These are phyloP conservation scores for Ifrita kowaldi DNA, from an alignment of 2,113 vertebrate genomes.

Conservation along the genomic window DNA sequence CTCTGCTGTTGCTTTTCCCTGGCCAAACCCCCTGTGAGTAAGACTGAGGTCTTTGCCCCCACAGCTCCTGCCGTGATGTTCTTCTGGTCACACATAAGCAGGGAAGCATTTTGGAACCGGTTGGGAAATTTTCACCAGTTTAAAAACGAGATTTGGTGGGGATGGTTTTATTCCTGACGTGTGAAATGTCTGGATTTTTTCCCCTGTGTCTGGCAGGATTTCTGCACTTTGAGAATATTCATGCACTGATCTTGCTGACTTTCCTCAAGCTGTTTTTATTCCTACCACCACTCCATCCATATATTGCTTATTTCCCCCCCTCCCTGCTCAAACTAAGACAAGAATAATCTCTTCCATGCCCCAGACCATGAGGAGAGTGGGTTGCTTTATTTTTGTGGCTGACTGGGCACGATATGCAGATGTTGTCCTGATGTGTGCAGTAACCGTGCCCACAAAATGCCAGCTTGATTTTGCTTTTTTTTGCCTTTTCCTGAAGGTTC, in stretches of 20 bases:
- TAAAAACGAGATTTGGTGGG: not conserved
- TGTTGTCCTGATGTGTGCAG: not conserved
- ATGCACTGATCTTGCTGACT: not conserved
- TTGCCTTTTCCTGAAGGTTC: not conserved
- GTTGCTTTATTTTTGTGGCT: not conserved
- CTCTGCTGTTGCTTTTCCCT: not conserved
- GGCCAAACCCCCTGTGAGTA: not conserved
- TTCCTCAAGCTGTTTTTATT: conserved; percentile 2
- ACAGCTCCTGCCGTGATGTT: not conserved
- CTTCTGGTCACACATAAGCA: not conserved
- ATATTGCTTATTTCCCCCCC: fast-evolving
- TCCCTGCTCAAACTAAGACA: not conserved
- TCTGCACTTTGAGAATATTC: not conserved
- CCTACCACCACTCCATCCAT: not conserved
- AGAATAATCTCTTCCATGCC: not conserved
- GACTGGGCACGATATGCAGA: not conserved
- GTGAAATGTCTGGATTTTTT: not conserved
- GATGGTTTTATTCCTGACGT: not conserved
- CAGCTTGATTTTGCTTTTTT: not conserved
- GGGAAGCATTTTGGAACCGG: not conserved
- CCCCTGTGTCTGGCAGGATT: not conserved
- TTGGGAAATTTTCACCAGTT: not conserved
- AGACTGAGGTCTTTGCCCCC: not conserved
- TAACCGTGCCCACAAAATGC: not conserved
- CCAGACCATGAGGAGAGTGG: not conserved